These are phyloP conservation scores for Lithobius niger DNA, from an alignment of 1,140 invertebrate genomes.

Conservation along the genomic window DNA sequence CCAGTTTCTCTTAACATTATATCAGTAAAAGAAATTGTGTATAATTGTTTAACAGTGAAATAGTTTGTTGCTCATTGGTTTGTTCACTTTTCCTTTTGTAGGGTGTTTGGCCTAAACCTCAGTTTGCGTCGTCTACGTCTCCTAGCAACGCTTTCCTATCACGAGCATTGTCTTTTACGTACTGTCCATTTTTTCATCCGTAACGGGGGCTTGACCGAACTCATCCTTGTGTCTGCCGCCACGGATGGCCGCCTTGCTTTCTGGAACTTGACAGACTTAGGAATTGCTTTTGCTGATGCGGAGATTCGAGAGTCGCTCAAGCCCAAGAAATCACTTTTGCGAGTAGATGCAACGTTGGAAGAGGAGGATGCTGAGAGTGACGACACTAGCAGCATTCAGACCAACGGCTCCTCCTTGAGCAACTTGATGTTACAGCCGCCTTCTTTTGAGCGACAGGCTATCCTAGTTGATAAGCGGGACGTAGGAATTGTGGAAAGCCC, in stretches of 20 bases:
- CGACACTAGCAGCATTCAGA: no score
- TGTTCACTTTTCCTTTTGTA: no score
- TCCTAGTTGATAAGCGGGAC: background rate
- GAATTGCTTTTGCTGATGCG: slow-evolving; percentile 11
- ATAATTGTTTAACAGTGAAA: no score
- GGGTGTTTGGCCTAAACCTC: slow-evolving; percentile 27
- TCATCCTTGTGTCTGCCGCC: slow-evolving; percentile 39
- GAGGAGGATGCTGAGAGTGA: no score
- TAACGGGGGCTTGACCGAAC: background rate
- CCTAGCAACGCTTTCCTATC: slow-evolving; percentile 21
- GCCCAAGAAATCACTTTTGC: no score
- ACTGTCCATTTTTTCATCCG: slow-evolving; percentile 16
- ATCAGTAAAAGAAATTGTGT: no score
- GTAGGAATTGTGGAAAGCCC: background rate
- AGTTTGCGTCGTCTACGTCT: slow-evolving; percentile 13
- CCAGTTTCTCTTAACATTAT: no score
- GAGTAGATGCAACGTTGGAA: no score
- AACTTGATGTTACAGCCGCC: no score
- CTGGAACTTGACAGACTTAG: slow-evolving; percentile 39
- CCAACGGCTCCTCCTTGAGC: no score
- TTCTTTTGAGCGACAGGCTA: no score
- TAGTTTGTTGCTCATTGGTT: no score
- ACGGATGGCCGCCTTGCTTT: slow-evolving; percentile 50
- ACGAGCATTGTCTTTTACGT: slow-evolving; percentile 29
- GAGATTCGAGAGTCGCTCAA: background rate